These are phyloP conservation scores for Percopsis transmontana DNA, from an alignment of 2,113 vertebrate genomes.

Conservation along the genomic window DNA sequence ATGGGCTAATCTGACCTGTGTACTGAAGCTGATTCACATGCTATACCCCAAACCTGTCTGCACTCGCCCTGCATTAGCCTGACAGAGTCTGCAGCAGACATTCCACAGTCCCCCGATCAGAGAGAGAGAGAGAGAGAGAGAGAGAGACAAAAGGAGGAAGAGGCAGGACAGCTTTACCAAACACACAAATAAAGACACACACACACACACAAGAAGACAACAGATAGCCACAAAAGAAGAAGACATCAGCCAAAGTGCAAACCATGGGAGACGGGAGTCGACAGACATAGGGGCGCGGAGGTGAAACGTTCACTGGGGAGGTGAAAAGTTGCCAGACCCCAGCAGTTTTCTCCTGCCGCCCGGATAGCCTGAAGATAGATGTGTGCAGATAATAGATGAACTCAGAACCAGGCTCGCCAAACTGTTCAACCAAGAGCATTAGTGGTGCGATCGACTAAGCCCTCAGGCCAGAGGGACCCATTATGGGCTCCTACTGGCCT, in stretches of 20 bases:
- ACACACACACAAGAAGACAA: conserved; percentile 30
- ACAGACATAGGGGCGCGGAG: conserved; percentile 41
- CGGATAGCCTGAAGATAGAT: conserved; percentile 36
- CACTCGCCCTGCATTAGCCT: conserved; percentile 75
- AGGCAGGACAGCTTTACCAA: background rate
- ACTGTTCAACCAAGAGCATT: conserved; percentile 47
- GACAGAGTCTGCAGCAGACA: conserved; percentile 83
- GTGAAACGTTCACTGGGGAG: conserved; percentile 49
- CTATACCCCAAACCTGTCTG: conserved; percentile 76
- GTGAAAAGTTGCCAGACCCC: conserved; percentile 57
- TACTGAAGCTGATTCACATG: conserved; percentile 63
- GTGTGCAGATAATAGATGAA: conserved; percentile 49
- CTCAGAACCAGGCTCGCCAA: conserved; percentile 45
- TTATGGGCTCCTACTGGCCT: conserved; percentile 62
- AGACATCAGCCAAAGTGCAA: conserved; percentile 29
- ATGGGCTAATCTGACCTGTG: conserved; percentile 75
- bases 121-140: conserved; percentile 29
- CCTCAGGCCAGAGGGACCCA: conserved; percentile 45
- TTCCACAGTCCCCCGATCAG: conserved; percentile 79
- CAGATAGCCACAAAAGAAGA: conserved; percentile 53
- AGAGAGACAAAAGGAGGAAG: conserved; percentile 19
- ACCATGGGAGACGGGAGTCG: conserved; percentile 14
- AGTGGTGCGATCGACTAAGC: conserved; percentile 28
- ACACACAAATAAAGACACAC: background rate
- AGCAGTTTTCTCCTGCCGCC: conserved; percentile 40